Conservation (phyloP, 2,888 invertebrate species). For the Drosophila colorata region DNA sequence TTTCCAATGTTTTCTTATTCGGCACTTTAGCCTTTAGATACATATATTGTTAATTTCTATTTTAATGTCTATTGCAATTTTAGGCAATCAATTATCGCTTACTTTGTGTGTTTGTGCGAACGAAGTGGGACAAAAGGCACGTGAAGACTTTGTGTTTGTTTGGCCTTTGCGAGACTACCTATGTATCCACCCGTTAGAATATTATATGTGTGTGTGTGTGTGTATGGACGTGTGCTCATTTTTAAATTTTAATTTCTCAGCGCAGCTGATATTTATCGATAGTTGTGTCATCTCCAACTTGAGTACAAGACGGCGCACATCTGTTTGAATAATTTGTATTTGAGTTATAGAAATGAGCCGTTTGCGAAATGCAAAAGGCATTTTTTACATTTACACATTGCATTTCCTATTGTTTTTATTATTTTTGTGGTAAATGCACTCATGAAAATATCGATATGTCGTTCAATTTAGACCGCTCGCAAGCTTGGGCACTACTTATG, state of each 20-base stretch:
- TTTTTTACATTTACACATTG: not conserved
- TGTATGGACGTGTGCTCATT: constrained; percentile 16
- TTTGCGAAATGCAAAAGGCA: not conserved
- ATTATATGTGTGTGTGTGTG: not conserved
- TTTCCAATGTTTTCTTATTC: not conserved
- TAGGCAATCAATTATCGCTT: constrained; percentile 43
- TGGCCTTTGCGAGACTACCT: constrained; percentile 55
- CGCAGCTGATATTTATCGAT: constrained; percentile 47
- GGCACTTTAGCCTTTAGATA: not conserved
- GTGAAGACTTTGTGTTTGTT: constrained; percentile 61
- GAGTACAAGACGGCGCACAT: not conserved
- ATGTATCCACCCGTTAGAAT: constrained; percentile 58
- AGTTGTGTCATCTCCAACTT: constrained; percentile 1
- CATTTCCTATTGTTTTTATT: not conserved
- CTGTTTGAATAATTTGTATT: not conserved
- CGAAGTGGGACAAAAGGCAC: constrained; percentile 29
- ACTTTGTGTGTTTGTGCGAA: constrained; percentile 52
- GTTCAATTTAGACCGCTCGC: not conserved
- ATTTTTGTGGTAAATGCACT: not conserved
- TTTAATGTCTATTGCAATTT: not conserved
- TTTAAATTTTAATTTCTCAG: constrained; percentile 31
- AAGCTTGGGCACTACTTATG: not conserved
- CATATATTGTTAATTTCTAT: not conserved
- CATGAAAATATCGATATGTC: constrained; percentile 2
- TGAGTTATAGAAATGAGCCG: not conserved